Evolutionary conservation across 2,797 vertebrate genomes (phyloP).

Genomic region (Novumbra hubbsi): DNA sequence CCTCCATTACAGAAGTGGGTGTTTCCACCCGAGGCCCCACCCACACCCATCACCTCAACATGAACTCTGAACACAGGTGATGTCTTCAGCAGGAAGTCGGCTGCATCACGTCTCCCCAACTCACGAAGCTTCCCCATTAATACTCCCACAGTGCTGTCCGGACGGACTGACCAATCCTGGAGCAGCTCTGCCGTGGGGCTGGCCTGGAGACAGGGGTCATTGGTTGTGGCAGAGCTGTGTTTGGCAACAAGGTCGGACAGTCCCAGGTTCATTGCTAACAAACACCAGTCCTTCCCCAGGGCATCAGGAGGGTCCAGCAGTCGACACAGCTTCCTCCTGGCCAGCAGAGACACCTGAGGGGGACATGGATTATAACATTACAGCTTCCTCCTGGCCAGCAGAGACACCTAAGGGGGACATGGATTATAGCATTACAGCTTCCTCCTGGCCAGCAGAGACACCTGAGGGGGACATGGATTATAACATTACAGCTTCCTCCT

Average conservation of each 20-base stretch:
- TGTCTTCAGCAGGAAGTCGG: slow-evolving; percentile 91
- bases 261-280: slow-evolving; percentile 97
- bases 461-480: no score
- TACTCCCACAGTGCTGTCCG: slow-evolving; percentile 85
- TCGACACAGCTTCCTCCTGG: slow-evolving; percentile 89
- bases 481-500: slow-evolving; percentile 81
- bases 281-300: slow-evolving; percentile 98
- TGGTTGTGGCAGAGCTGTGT: slow-evolving; percentile 69
- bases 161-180: slow-evolving; percentile 84
- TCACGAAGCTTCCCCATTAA: slow-evolving; percentile 91
- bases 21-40: slow-evolving; percentile 75
- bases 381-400: slow-evolving; percentile 29
- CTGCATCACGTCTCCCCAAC: slow-evolving; percentile 91
- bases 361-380: no score
- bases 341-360: slow-evolving; percentile 64
- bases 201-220: slow-evolving; percentile 58
- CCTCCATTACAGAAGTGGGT: slow-evolving; percentile 91
- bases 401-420: slow-evolving; percentile 16
- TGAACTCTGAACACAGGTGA: slow-evolving; percentile 91
- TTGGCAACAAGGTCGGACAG: slow-evolving; percentile 93
- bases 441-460: slow-evolving; percentile 79
- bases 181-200: slow-evolving; percentile 92
- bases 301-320: slow-evolving; percentile 94
- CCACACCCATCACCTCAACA: slow-evolving; percentile 75
- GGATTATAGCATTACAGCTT: slow-evolving; percentile 71